Evolutionary conservation across 1,140 invertebrate genomes (phyloP).

Genomic region (Anagrus nilaparvatae): DNA sequence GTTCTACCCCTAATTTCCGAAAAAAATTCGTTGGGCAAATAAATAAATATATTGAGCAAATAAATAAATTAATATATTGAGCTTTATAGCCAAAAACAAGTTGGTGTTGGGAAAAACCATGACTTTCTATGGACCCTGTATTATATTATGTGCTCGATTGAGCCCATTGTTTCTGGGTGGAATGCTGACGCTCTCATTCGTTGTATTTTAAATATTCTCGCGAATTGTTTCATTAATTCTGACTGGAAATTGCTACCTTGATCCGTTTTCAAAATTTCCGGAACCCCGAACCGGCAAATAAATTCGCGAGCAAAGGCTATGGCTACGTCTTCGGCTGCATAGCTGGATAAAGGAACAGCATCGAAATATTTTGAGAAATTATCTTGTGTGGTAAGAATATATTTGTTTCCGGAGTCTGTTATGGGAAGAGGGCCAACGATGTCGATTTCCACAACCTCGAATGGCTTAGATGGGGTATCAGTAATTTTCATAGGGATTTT

Average conservation of each 20-base stretch:
- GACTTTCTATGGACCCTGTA: conserved; percentile 22
- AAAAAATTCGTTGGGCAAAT: not conserved
- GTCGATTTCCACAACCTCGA: conserved; percentile 12
- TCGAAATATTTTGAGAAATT: conserved; percentile 19
- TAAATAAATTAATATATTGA: too few relatives aligned
- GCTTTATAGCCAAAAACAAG: conserved; percentile 26
- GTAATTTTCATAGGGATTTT: conserved; percentile 1
- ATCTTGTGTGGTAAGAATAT: conserved; percentile 17
- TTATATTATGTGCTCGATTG: conserved; percentile 32
- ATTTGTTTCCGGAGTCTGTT: conserved; percentile 9
- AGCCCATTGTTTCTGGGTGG: not conserved
- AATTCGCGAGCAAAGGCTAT: not conserved
- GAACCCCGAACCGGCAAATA: not conserved
- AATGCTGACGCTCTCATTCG: not conserved
- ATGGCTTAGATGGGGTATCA: not conserved
- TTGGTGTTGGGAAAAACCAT: conserved; percentile 23
- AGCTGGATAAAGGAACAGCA: conserved; percentile 14
- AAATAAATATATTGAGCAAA: too few relatives aligned
- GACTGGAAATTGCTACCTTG: conserved; percentile 1
- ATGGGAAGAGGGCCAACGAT: conserved; percentile 12
- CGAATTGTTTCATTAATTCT: not conserved
- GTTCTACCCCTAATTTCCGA: not conserved
- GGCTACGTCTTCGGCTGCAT: conserved; percentile 16
- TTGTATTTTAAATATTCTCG: conserved; percentile 2
- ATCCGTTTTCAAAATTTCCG: not conserved